These are phyloP conservation scores for Lithophane leautieri DNA, from an alignment of 2,888 invertebrate species.

Conservation along the genomic window DNA sequence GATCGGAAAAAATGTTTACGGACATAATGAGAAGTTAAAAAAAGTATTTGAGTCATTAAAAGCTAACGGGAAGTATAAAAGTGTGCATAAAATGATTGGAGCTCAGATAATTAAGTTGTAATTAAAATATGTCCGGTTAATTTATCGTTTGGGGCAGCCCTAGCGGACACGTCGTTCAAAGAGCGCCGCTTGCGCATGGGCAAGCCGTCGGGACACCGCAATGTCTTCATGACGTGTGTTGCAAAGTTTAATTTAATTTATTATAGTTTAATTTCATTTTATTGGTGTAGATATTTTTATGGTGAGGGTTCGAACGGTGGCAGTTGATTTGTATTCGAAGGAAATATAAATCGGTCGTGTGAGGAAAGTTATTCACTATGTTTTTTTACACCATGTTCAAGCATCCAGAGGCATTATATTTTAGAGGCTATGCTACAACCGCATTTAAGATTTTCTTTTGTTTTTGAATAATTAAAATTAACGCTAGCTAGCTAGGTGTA, in stretches of 20 bases:
- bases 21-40: slow-evolving; percentile 38
- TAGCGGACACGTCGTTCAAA: slow-evolving; percentile 53
- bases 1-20: slow-evolving; percentile 27
- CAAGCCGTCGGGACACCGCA: slow-evolving; percentile 48
- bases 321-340: slow-evolving; percentile 29
- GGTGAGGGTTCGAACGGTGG: slow-evolving; percentile 3
- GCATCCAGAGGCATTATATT: neutral
- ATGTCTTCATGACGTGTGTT: slow-evolving; percentile 60
- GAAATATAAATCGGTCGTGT: neutral
- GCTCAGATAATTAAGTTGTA: slow-evolving; percentile 58
- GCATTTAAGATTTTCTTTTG: neutral
- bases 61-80: slow-evolving; percentile 47
- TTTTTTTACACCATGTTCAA: neutral
- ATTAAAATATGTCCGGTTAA: slow-evolving; percentile 45
- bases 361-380: neutral
- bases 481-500: neutral
- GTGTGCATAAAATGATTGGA: slow-evolving; percentile 48
- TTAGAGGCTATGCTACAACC: neutral
- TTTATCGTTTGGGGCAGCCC: slow-evolving; percentile 53
- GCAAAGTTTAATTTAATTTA: slow-evolving; percentile 54
- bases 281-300: slow-evolving; percentile 34
- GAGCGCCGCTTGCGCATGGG: slow-evolving; percentile 59
- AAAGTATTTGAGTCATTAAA: slow-evolving; percentile 48
- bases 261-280: slow-evolving; percentile 49
- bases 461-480: neutral